These are phyloP conservation scores for Subanguina moxae DNA, from an alignment of 1,140 invertebrate species.

Conservation along the genomic window DNA sequence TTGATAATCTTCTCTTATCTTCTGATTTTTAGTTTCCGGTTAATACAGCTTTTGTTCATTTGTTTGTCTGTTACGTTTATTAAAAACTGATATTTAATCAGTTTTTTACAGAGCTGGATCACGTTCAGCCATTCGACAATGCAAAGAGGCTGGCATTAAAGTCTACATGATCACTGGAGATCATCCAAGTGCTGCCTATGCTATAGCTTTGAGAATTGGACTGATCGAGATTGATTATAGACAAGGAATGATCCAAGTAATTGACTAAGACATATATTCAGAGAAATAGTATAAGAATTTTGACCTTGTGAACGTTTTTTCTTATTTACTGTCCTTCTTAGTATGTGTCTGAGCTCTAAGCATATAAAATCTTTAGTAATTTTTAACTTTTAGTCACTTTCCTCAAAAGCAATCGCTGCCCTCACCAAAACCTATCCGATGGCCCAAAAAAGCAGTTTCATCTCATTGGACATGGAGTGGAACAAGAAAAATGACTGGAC, in stretches of 20 bases:
- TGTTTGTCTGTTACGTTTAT: too few relatives aligned
- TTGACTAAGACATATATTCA: too few relatives aligned
- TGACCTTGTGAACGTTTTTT: too few relatives aligned
- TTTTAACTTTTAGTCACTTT: neutral
- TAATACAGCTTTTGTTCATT: too few relatives aligned
- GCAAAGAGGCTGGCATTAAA: slow-evolving; percentile 43
- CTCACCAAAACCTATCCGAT: neutral
- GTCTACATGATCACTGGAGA: slow-evolving; percentile 48
- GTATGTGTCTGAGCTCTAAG: too few relatives aligned
- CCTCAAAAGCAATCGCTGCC: neutral
- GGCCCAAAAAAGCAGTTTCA: neutral
- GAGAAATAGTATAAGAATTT: too few relatives aligned
- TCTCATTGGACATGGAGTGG: neutral
- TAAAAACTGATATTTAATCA: too few relatives aligned
- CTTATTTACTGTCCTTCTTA: too few relatives aligned
- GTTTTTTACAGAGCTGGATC: neutral
- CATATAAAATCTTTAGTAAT: too few relatives aligned
- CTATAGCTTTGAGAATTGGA: slow-evolving; percentile 44
- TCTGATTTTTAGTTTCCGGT: too few relatives aligned
- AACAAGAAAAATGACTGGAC: neutral
- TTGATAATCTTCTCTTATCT: too few relatives aligned
- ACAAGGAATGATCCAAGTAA: slow-evolving; percentile 5
- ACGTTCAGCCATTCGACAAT: slow-evolving; percentile 38
- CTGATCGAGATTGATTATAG: slow-evolving; percentile 21
- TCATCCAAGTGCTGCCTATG: slow-evolving; percentile 43